These are phyloP conservation scores for Catocala fraxini DNA, from an alignment of 2,888 invertebrate genomes.

Conservation along the genomic window DNA sequence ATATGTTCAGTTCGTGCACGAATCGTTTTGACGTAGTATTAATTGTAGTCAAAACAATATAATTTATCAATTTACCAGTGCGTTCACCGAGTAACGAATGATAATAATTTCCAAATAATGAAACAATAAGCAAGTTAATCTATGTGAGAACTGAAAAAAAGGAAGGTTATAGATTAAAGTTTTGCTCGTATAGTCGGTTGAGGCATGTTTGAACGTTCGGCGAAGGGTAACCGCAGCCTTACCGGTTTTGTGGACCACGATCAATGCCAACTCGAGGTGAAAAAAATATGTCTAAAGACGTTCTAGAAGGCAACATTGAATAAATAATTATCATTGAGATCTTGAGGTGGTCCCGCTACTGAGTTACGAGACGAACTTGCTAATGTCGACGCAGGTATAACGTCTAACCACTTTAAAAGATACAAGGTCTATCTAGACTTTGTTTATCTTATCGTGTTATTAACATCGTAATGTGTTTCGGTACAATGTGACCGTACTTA, in stretches of 20 bases:
- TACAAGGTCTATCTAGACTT: conserved; percentile 18
- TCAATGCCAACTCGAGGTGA: conserved; percentile 83
- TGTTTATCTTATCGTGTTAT: conserved; percentile 24
- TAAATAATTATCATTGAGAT: conserved; percentile 49
- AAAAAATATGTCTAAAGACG: conserved; percentile 75
- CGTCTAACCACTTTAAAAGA: conserved; percentile 17
- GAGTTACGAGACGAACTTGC: conserved; percentile 18
- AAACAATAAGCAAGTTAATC: conserved; percentile 15
- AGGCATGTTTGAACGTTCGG: conserved; percentile 65
- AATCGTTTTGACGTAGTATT: conserved; percentile 23
- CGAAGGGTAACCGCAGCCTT: conserved; percentile 82
- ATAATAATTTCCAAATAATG: conserved; percentile 17
- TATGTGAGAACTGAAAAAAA: conserved; percentile 37
- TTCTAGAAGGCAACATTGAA: conserved; percentile 64
- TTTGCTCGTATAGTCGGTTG: conserved; percentile 57
- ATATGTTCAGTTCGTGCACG: conserved; percentile 14
- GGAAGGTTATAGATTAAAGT: conserved; percentile 25
- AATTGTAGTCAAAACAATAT: conserved; percentile 44
- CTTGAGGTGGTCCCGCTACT: conserved; percentile 24
- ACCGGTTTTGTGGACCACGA: conserved; percentile 82
- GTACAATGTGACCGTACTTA: conserved; percentile 19
- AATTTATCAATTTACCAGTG: conserved; percentile 4
- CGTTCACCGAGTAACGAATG: no score
- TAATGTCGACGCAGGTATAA: conserved; percentile 20
- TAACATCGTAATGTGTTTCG: conserved; percentile 22